phyloP scores from a whole-genome alignment of 2,888 invertebrate species.

The Rhyacophila evoluta region DNA sequence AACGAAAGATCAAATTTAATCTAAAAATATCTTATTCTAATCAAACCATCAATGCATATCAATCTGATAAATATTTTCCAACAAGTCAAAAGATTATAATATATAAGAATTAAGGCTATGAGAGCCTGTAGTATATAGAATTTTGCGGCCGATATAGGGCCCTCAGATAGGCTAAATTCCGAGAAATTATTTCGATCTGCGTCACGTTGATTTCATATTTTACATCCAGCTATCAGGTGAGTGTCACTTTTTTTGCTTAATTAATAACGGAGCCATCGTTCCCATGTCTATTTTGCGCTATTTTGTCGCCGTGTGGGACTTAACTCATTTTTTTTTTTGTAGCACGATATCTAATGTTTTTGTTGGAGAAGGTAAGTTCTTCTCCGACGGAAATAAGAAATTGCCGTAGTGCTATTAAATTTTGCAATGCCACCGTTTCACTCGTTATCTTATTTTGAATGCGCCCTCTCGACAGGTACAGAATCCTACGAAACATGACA shows the following conservation, averaged over 20 bases:
- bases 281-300: slow-evolving; percentile 36
- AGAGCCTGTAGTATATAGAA: slow-evolving; percentile 33
- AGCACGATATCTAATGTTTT: slow-evolving; percentile 35
- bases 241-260: slow-evolving; percentile 34
- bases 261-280: not conserved
- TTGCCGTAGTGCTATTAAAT: too few species aligned
- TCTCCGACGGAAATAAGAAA: too few species aligned
- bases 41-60: slow-evolving; percentile 72
- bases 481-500: too few species aligned
- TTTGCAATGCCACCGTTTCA: too few species aligned
- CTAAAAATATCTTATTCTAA: slow-evolving; percentile 73
- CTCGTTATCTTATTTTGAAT: too few species aligned
- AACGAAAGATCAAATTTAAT: slow-evolving; percentile 58
- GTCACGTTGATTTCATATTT: slow-evolving; percentile 46
- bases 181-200: slow-evolving; percentile 29
- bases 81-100: slow-evolving; percentile 32
- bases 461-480: too few species aligned
- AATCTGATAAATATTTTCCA: slow-evolving; percentile 69
- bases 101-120: slow-evolving; percentile 37
- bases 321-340: too few species aligned
- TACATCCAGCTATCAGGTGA: slow-evolving; percentile 29
- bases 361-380: slow-evolving; percentile 45
- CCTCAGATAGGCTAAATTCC: slow-evolving; percentile 28
- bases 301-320: slow-evolving; percentile 30
- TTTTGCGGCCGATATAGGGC: slow-evolving; percentile 28